A percentile compares a stretch with the other conserved stretches of the same genome.
phyloP scores from a whole-genome alignment of 2,113 vertebrate species.

The Bos javanicus region DNA sequence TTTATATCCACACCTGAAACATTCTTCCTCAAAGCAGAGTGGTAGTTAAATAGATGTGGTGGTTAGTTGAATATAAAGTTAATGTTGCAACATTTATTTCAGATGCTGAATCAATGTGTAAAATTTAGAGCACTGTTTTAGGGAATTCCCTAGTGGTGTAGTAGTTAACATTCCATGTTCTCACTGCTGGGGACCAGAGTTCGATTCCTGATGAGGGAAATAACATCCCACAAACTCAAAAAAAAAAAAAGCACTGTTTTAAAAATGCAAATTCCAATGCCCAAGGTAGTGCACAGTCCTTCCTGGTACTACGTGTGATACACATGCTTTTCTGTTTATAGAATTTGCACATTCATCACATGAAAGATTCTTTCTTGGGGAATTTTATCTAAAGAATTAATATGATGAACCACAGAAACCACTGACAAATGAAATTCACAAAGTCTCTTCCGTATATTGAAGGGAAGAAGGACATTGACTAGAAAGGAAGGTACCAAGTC shows the following conservation, averaged over 20 bases:
- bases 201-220: background rate
- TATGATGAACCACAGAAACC: background rate
- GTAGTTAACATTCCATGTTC: background rate
- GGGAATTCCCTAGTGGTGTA: background rate
- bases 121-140: background rate
- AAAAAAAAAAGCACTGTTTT: background rate
- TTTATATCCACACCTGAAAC: background rate
- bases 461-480: background rate
- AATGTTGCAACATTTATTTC: background rate
- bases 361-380: background rate
- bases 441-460: background rate
- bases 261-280: background rate
- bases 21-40: background rate
- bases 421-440: background rate
- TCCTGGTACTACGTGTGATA: background rate
- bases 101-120: background rate
- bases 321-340: background rate
- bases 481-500: background rate
- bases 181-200: background rate
- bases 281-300: background rate
- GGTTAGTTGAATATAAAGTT: background rate
- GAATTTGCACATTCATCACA: background rate
- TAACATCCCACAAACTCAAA: background rate
- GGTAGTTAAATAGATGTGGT: background rate
- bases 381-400: background rate